phyloP scores from a whole-genome alignment of 2,797 vertebrate genomes.

The Amniataba percoides region DNA sequence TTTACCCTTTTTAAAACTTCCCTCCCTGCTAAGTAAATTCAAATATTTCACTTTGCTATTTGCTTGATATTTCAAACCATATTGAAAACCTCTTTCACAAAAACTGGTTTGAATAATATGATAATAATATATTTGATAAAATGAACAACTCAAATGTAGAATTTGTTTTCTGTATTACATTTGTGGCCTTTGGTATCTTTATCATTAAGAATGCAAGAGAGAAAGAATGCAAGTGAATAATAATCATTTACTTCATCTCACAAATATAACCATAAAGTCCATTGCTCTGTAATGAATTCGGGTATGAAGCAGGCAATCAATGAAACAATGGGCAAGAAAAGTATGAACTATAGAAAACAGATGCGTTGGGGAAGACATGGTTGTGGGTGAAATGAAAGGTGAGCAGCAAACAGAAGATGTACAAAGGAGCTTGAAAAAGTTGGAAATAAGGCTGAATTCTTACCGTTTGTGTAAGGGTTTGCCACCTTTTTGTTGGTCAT shows the following conservation, averaged over 20 bases:
- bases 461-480: constrained; percentile 95
- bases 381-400: constrained; percentile 2
- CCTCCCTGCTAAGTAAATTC: neutral
- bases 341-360: neutral
- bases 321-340: constrained; percentile 2
- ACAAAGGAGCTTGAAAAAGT: neutral
- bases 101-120: constrained; percentile 49
- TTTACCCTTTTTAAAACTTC: constrained; percentile 9
- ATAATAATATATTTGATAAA: no score
- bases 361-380: neutral
- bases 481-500: constrained; percentile 97
- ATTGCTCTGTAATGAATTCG: constrained; percentile 15
- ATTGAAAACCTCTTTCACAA: constrained; percentile 30
- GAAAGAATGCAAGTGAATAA: neutral
- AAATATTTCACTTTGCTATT: constrained; percentile 47
- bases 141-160: constrained; percentile 29
- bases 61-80: constrained; percentile 53
- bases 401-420: neutral
- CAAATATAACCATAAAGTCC: constrained; percentile 18
- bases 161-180: constrained; percentile 7
- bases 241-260: constrained; percentile 17
- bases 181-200: constrained; percentile 14
- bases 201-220: constrained; percentile 1
- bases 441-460: constrained; percentile 56
- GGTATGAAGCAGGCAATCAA: constrained; percentile 22